These are phyloP conservation scores for Ceyx erithaca DNA, from an alignment of 2,797 vertebrate genomes.

Conservation along the genomic window DNA sequence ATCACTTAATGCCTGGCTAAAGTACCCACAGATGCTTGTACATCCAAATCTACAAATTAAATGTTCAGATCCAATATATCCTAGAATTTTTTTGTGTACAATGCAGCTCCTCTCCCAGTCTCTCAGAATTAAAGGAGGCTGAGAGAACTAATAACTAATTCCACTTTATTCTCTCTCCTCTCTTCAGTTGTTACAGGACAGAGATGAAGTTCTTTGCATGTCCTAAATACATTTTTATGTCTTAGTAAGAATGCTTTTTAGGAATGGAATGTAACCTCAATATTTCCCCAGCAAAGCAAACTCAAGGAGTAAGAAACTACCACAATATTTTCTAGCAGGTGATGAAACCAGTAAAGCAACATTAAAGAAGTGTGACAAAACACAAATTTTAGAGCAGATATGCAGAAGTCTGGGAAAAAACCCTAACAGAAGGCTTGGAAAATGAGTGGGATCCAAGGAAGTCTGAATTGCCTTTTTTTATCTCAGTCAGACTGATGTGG, in stretches of 20 bases:
- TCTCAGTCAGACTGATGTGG: background rate
- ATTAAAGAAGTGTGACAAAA: background rate
- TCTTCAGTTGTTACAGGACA: background rate
- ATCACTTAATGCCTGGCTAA: background rate
- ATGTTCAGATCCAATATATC: fast-evolving
- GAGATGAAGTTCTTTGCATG: background rate
- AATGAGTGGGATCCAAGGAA: background rate
- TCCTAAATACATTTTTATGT: background rate
- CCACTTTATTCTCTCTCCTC: background rate
- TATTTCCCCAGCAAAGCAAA: background rate
- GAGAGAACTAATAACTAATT: background rate
- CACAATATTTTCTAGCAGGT: background rate
- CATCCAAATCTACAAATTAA: background rate
- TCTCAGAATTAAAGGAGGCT: background rate
- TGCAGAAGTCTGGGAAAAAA: background rate
- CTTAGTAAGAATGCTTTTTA: background rate
- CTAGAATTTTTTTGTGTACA: background rate
- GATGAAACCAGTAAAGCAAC: background rate
- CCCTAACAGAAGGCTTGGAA: background rate
- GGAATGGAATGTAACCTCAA: background rate
- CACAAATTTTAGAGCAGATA: background rate
- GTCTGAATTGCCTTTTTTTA: background rate
- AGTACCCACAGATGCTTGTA: background rate
- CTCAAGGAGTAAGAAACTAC: background rate
- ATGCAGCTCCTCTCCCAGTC: background rate